A percentile compares a stretch with the other conserved stretches of the same genome.
Conservation (phyloP, 2,797 vertebrate genomes). For the Crenuchus spilurus region DNA sequence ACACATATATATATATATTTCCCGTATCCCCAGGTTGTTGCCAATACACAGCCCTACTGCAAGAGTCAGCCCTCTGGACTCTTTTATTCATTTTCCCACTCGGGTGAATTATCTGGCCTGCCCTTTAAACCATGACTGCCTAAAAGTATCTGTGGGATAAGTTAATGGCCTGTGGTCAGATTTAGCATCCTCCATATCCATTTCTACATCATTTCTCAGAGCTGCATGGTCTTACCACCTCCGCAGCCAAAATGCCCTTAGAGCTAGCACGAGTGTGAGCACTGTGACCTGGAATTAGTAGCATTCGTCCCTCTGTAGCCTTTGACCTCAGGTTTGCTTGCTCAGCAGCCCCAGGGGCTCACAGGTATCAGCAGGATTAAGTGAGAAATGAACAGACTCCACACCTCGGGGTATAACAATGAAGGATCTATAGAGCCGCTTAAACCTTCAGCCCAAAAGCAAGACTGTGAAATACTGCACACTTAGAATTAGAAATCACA, state of each 20-base stretch:
- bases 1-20: too few relatives aligned
- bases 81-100: background rate
- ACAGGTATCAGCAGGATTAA: slow-evolving; percentile 2
- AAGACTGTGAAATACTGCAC: background rate
- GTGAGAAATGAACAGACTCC: background rate
- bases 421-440: background rate
- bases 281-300: slow-evolving; percentile 16
- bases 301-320: background rate
- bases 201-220: slow-evolving; percentile 14
- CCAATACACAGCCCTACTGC: too few relatives aligned
- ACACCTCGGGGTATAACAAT: background rate
- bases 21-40: too few relatives aligned
- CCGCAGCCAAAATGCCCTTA: background rate
- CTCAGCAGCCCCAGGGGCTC: background rate
- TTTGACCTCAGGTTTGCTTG: background rate
- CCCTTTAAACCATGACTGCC: background rate
- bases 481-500: background rate
- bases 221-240: background rate
- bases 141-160: background rate
- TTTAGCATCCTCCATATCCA: background rate
- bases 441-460: background rate
- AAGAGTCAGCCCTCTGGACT: slow-evolving; percentile 10
- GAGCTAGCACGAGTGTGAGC: background rate
- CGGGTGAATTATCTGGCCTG: background rate
- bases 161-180: slow-evolving; percentile 13